phyloP scores from a whole-genome alignment of 1,140 invertebrate species.

The Rhopalosiphum maidis region DNA sequence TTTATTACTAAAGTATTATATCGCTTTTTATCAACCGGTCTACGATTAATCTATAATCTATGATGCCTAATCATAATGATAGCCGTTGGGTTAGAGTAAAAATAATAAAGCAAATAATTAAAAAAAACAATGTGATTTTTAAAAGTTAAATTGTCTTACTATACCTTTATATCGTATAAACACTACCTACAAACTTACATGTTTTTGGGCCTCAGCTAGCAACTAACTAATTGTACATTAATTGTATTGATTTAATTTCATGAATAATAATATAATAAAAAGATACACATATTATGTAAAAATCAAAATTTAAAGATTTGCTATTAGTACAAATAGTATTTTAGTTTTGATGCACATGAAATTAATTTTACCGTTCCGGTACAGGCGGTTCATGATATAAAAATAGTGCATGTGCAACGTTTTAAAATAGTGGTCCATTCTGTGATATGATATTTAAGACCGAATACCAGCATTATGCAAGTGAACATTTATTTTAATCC shows the following conservation, averaged over 20 bases:
- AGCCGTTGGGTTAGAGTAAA: background rate
- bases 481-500: background rate
- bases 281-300: no score
- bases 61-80: background rate
- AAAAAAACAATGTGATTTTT: background rate
- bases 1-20: background rate
- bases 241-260: background rate
- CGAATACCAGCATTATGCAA: background rate
- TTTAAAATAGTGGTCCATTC: no score
- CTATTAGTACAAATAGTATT: background rate
- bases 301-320: no score
- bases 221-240: background rate
- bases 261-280: background rate
- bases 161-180: background rate
- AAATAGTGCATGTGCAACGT: background rate
- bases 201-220: background rate
- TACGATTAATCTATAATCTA: background rate
- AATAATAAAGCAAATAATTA: background rate
- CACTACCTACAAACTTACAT: no score
- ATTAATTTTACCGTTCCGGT: background rate
- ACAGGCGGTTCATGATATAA: background rate
- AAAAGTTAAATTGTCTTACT: background rate
- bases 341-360: background rate
- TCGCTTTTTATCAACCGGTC: background rate
- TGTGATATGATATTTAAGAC: background rate